Conservation (phyloP, 2,113 vertebrate genomes). For the Megatriorchis doriae region DNA sequence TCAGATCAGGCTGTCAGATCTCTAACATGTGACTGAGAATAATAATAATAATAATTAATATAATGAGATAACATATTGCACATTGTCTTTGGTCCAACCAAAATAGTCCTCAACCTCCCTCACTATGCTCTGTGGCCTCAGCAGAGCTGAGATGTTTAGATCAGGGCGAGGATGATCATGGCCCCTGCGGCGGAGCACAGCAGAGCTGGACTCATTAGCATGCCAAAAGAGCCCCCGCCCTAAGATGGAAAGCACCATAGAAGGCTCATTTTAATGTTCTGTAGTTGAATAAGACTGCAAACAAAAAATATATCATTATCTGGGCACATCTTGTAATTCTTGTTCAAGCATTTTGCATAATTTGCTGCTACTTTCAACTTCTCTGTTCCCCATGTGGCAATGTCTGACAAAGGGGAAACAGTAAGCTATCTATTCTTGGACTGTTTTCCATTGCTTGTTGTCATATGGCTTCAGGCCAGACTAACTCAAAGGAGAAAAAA, state of each 20-base stretch:
- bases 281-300: background rate
- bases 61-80: background rate
- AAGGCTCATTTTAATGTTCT: background rate
- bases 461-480: conserved; percentile 4
- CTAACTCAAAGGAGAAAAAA: background rate
- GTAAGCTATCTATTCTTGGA: conserved; percentile 20
- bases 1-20: background rate
- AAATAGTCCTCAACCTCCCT: background rate
- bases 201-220: background rate
- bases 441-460: conserved; percentile 18
- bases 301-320: conserved; percentile 52
- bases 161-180: fast-evolving
- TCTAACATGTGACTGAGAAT: background rate
- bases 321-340: conserved; percentile 43
- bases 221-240: background rate
- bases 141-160: background rate
- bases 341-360: conserved; percentile 24
- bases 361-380: conserved; percentile 47
- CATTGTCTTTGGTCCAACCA: background rate
- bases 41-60: background rate
- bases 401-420: conserved; percentile 42
- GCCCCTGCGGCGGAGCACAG: background rate
- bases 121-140: background rate
- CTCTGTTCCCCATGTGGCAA: background rate
- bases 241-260: conserved; percentile 1